These are phyloP conservation scores for Iselma pallidipennis DNA, from an alignment of 2,888 invertebrate species.

Conservation along the genomic window DNA sequence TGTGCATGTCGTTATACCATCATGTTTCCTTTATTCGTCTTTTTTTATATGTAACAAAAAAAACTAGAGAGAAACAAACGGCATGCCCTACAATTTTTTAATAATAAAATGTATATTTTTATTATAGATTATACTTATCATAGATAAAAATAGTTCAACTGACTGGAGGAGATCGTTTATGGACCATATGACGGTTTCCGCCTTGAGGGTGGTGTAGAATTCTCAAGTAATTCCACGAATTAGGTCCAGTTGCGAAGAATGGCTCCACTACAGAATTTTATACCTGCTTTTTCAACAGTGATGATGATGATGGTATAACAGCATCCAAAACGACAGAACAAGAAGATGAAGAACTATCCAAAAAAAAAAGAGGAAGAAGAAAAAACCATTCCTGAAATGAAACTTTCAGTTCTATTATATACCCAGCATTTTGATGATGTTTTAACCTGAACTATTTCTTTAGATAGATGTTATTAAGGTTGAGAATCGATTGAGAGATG, in stretches of 20 bases:
- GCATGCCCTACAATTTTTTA: too few relatives aligned
- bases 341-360: not conserved
- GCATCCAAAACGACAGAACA: not conserved
- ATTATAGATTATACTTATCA: too few relatives aligned
- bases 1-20: not conserved
- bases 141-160: too few relatives aligned
- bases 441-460: conserved; percentile 1
- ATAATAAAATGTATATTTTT: not conserved
- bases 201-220: not conserved
- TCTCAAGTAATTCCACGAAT: not conserved
- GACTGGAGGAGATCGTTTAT: not conserved
- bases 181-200: not conserved
- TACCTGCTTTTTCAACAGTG: conserved; percentile 13
- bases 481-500: conserved; percentile 9
- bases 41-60: too few relatives aligned
- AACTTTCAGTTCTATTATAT: conserved; percentile 4
- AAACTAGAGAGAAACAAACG: too few relatives aligned
- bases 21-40: not conserved
- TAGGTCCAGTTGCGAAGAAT: not conserved
- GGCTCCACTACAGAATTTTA: not conserved
- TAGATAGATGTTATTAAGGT: conserved; percentile 5
- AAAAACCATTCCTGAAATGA: conserved; percentile 11
- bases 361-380: not conserved
- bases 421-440: not conserved
- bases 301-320: not conserved